Evolutionary conservation across 2,113 vertebrate species (phyloP).

Genomic region (Periophthalmodon schlosseri): DNA sequence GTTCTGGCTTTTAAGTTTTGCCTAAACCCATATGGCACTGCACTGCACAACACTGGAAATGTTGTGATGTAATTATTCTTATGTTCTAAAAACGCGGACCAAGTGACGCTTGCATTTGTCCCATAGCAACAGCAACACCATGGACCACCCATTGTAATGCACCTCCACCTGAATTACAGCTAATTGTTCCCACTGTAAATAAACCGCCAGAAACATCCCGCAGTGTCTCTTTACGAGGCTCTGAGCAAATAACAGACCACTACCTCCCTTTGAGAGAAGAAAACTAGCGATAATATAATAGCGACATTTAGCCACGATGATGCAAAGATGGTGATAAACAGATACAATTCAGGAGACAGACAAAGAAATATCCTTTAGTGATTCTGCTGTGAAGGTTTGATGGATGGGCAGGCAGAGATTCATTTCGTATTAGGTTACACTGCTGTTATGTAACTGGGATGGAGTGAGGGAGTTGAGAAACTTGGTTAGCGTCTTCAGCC

Average conservation of each 20-base stretch:
- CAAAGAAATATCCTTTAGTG: not conserved
- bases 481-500: not conserved
- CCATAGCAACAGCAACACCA: not conserved
- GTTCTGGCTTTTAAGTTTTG: too few relatives aligned
- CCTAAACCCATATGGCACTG: too few relatives aligned
- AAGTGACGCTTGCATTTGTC: not conserved
- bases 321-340: conserved; percentile 20
- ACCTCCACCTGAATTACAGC: conserved; percentile 22
- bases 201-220: conserved; percentile 34
- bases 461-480: not conserved
- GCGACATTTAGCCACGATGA: conserved; percentile 25
- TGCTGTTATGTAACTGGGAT: not conserved
- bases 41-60: too few relatives aligned
- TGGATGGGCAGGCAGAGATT: not conserved
- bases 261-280: conserved; percentile 14
- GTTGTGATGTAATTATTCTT: not conserved
- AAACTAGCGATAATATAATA: conserved; percentile 34
- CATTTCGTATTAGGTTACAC: not conserved
- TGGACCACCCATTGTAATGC: not conserved
- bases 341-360: not conserved
- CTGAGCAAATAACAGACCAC: conserved; percentile 35
- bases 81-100: not conserved
- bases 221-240: conserved; percentile 28
- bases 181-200: conserved; percentile 41
- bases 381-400: not conserved